Percentiles rank a stretch among this genome's conserved stretches.
These are phyloP conservation scores for Melanerpes aurifrons DNA, from an alignment of 2,113 vertebrate species.

Conservation along the genomic window DNA sequence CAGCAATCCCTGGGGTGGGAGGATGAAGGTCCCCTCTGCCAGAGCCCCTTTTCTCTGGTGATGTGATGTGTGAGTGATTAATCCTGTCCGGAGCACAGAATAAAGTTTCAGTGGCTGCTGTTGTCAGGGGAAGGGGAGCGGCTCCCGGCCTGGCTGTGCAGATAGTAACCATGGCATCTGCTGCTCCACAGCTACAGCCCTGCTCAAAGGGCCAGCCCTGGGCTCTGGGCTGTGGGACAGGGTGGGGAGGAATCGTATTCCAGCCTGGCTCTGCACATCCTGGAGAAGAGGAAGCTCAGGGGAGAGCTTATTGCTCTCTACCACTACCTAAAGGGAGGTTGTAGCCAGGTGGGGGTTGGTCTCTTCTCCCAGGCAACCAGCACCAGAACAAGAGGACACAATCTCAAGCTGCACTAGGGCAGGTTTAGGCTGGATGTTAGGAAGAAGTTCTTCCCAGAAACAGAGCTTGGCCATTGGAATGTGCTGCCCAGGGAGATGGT, in stretches of 20 bases:
- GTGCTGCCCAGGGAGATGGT: too few species aligned
- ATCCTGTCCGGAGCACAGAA: not conserved
- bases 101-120: conserved; percentile 37
- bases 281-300: too few species aligned
- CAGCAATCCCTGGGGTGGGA: not conserved
- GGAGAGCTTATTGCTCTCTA: too few species aligned
- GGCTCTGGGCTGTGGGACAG: not conserved
- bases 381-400: too few species aligned
- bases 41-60: not conserved
- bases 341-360: too few species aligned
- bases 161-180: conserved; percentile 48
- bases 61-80: conserved; percentile 14
- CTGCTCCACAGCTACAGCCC: not conserved
- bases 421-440: too few species aligned
- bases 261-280: not conserved
- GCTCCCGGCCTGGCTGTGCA: not conserved
- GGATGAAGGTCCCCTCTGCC: not conserved
- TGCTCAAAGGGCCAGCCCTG: not conserved
- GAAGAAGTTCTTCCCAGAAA: too few species aligned
- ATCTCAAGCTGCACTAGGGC: too few species aligned
- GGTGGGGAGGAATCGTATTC: not conserved
- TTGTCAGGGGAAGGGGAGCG: conserved; percentile 35
- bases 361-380: too few species aligned
- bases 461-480: too few species aligned
- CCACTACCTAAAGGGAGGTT: too few species aligned